Percentiles rank a stretch among this genome's conserved stretches.
Evolutionary conservation across 2,888 invertebrate genomes (phyloP).

Genomic region (Xiphydria camelus): DNA sequence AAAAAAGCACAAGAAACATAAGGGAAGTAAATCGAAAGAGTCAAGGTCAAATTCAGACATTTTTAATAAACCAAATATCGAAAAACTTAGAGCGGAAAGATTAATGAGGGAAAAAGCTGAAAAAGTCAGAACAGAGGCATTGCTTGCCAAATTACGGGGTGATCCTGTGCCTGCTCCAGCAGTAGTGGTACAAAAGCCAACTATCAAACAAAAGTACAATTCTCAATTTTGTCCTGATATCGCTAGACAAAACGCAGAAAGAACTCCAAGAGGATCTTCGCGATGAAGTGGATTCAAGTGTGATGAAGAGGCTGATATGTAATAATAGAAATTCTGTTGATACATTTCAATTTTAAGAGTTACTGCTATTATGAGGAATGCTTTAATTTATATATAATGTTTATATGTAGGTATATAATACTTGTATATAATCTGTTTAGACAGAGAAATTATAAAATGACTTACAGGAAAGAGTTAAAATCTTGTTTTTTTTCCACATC

Average conservation of each 20-base stretch:
- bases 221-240: conserved; percentile 95
- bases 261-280: background rate
- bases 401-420: no score
- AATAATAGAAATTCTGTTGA: no score
- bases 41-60: conserved; percentile 6
- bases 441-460: no score
- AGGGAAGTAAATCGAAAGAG: conserved; percentile 29
- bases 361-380: no score
- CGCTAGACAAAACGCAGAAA: conserved; percentile 73
- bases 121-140: conserved; percentile 68
- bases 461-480: no score
- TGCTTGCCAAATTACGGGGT: conserved; percentile 73
- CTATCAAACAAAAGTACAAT: conserved; percentile 81
- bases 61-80: conserved; percentile 56
- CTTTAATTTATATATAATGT: no score
- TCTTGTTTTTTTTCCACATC: no score
- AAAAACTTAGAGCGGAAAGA: conserved; percentile 75
- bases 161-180: conserved; percentile 50
- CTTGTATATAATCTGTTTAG: no score
- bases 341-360: no score
- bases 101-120: conserved; percentile 82
- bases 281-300: no score
- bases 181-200: conserved; percentile 40
- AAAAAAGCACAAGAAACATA: conserved; percentile 43
- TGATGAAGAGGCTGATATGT: no score